Conservation (phyloP, 2,888 invertebrate species). For the Mongoloraphidia duomilia region DNA sequence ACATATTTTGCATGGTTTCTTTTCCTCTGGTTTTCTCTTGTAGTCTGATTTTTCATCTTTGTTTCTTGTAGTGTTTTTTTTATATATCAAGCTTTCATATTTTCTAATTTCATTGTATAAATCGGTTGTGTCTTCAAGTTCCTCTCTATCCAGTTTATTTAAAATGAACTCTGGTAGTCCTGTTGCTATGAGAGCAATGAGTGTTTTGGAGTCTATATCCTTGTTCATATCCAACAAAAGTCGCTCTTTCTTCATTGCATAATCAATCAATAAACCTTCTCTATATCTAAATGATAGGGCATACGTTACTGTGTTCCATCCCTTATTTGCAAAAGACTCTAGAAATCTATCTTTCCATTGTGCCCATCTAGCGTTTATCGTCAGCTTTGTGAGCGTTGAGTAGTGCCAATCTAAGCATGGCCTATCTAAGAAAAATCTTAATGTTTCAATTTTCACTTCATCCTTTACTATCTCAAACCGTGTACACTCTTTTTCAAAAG, state of each 20-base stretch:
- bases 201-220: conserved; percentile 12
- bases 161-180: conserved; percentile 17
- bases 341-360: conserved; percentile 18
- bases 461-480: conserved; percentile 10
- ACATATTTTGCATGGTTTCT: conserved; percentile 15
- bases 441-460: conserved; percentile 3
- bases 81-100: conserved; percentile 8
- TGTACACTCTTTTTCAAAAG: conserved; percentile 17
- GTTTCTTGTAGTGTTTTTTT: conserved; percentile 6
- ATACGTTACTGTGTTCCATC: conserved; percentile 17
- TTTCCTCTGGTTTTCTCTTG: conserved; percentile 13
- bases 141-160: conserved; percentile 15
- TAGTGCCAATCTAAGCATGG: conserved; percentile 15
- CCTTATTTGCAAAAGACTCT: conserved; percentile 17
- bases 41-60: conserved; percentile 12
- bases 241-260: conserved; percentile 17
- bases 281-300: conserved; percentile 16
- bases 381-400: conserved; percentile 13
- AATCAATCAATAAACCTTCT: conserved; percentile 17
- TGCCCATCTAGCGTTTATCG: conserved; percentile 14
- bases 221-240: conserved; percentile 16
- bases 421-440: conserved; percentile 7
- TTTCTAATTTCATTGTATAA: conserved; percentile 9
- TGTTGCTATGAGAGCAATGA: conserved; percentile 11
- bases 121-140: conserved; percentile 5